Evolutionary conservation across 2,888 invertebrate species (phyloP), one percentile per base, ranked within the genome.

Genomic region (Macrosoma leucophasiata): DNA sequence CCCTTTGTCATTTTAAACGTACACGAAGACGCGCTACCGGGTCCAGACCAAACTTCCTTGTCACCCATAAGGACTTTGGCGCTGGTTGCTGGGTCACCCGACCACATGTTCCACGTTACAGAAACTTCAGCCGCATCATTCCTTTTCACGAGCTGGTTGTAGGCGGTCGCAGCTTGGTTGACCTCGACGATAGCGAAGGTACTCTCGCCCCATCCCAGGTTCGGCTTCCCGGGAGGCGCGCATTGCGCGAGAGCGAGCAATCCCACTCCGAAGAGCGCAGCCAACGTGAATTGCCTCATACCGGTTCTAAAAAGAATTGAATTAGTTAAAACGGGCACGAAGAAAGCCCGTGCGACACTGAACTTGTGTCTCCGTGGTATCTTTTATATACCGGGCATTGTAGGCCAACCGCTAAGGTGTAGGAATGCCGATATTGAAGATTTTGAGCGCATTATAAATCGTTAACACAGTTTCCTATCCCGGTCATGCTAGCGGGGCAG

Each of bases 361-460:
- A 68, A 62, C 57, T 48, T 66, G 66, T 58, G 70, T 59, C 62
- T 52, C 46, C 13, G 50, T 46, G 60, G 62, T 68, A 47, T 75
- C 72, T 69, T 71, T 73, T 84, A 81, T 84, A 84, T 84, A 79
- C 62, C 46, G 56, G 44, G 61, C 58, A 73, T 70, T 62, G 79
- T 84, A 77, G 82, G 84, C 64, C 82, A 79, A 81, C 84, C 84
- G 84, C 78, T 81, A 77, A 52, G 60, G 56, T 49, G 46, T 55
- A 54, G 68, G 59, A 60, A 62, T 62, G 52, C 53, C 53, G 59
- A 62, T 59, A 56, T 58, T 59, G n/a, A n/a, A n/a, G 68, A 71
- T 74, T 73, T 71, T 67, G 57, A 67, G 68, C 60, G 70, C 67
- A 69, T 69, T 70, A 68, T 68, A 68, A 67, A 70, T 75, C 79